Conservation (phyloP, 2,113 vertebrate species). For the Sander vitreus region DNA sequence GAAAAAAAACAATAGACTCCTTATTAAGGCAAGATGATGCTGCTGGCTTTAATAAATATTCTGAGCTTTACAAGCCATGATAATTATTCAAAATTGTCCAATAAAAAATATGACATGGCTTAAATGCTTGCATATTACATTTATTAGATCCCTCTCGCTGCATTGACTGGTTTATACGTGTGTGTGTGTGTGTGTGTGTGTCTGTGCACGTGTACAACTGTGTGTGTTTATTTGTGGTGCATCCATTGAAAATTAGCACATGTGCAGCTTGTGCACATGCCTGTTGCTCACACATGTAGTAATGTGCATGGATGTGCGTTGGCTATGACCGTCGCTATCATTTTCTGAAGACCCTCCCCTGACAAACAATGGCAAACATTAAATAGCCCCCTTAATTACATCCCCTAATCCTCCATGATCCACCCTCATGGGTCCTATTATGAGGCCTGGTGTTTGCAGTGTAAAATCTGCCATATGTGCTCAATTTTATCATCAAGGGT, state of each 20-base stretch:
- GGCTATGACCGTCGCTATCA: constrained; percentile 21
- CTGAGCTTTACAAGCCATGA: constrained; percentile 57
- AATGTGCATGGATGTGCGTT: constrained; percentile 5
- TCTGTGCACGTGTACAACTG: not conserved
- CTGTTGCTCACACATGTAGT: constrained; percentile 11
- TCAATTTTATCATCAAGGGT: constrained; percentile 14
- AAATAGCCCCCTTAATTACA: constrained; percentile 78
- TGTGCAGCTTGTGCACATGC: constrained; percentile 5
- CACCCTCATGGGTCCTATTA: constrained; percentile 58
- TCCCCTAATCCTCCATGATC: constrained; percentile 74
- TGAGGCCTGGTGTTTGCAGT: constrained; percentile 4
- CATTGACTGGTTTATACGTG: constrained; percentile 31
- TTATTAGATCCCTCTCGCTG: constrained; percentile 58
- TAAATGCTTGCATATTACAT: constrained; percentile 64
- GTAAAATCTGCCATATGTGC: constrained; percentile 39
- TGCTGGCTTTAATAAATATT: constrained; percentile 66
- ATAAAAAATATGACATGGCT: constrained; percentile 74
- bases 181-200: constrained; percentile 24
- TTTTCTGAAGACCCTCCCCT: constrained; percentile 66
- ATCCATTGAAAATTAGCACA: constrained; percentile 2
- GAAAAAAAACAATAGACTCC: constrained; percentile 28
- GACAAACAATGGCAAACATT: constrained; percentile 70
- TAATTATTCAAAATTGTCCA: constrained; percentile 71
- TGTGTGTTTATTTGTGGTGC: constrained; percentile 32
- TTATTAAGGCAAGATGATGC: constrained; percentile 56